Base-by-base conservation (phyloP, 1,140 invertebrate species). In the Schlechtendalia chinensis region DNA sequence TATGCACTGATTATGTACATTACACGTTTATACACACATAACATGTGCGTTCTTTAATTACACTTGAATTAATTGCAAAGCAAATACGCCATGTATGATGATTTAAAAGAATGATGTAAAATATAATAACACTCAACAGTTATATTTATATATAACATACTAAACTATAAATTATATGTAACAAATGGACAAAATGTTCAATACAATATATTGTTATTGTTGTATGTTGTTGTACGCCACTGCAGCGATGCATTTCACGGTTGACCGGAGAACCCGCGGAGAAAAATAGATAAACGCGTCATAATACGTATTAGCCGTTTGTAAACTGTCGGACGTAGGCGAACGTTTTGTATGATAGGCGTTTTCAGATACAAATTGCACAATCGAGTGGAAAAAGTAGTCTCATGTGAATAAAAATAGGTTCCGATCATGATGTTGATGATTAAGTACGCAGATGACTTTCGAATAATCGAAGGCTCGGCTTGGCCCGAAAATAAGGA, bases 401-500 rank as follows among this genome's bases (percentile, higher is more conserved):
- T 12, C n/a, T 50, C 47, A 17, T 50, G 53, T 4, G 17, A 69
- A 69, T 47, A 47, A 14, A 69, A 69, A 22, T 69, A 69, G 67
- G 45, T 39, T 69, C 67, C 67, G 22, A 69, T 69, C 65, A 69
- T 47, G 32, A 50, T 24, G 22, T 50, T 50, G 50, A 69, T 47
- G 67, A 69, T 69, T 24, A 47, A 69, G 45, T 24, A 24, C 67
- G 24, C 22, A 50, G 22, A 69, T 69, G 67, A 69, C 67, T 69
- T 69, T 69, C 67, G 67, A 69, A 69, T 69, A 69, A 69, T 69
- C n/a, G 39, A 69, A 69, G 45, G 67, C 67, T 50, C 27, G 67
- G 67, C 45, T 17, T 39, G 22, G 8, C 3, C 0, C 6, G 0
- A 27, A 24, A 69, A 45, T 5, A 67, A 69, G 65, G 39, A 47